Conservation (phyloP, 2,888 invertebrate species). For the Suillia variegata region DNA sequence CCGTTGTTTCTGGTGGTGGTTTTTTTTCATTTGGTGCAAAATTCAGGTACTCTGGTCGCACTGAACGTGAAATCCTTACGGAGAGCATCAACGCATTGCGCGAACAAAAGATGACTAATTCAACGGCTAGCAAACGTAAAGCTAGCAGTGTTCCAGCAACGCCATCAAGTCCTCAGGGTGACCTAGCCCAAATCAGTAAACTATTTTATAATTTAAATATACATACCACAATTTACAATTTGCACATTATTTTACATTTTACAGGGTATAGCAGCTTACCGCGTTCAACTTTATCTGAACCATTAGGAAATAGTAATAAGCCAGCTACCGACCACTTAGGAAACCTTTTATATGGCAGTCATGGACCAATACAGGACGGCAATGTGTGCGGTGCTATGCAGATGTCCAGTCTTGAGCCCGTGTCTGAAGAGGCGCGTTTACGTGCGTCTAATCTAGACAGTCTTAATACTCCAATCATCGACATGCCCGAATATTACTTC, state of each 20-base stretch:
- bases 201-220: constrained; percentile 43
- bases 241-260: too few relatives aligned
- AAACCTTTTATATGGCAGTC: constrained; percentile 65
- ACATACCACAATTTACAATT: constrained; percentile 36
- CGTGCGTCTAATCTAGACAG: constrained; percentile 53
- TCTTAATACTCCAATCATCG: constrained; percentile 38
- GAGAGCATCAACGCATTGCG: constrained; percentile 73
- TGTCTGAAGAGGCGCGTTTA: constrained; percentile 68
- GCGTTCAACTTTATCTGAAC: constrained; percentile 81
- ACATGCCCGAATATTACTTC: constrained; percentile 70
- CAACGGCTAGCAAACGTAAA: constrained; percentile 70
- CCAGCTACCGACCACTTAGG: constrained; percentile 46
- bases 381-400: constrained; percentile 39
- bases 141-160: constrained; percentile 88
- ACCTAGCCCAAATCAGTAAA: constrained; percentile 65
- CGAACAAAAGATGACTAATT: constrained; percentile 68
- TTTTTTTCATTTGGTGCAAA: constrained; percentile 94
- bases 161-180: constrained; percentile 75
- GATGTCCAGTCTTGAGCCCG: constrained; percentile 66
- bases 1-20: constrained; percentile 87
- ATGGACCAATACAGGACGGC: constrained; percentile 60
- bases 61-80: constrained; percentile 88
- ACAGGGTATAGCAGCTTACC: constrained; percentile 85
- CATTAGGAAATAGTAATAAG: constrained; percentile 63
- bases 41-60: constrained; percentile 90